Evolutionary conservation across 2,888 invertebrate genomes (phyloP).

Genomic region (Platycheirus rosarum): DNA sequence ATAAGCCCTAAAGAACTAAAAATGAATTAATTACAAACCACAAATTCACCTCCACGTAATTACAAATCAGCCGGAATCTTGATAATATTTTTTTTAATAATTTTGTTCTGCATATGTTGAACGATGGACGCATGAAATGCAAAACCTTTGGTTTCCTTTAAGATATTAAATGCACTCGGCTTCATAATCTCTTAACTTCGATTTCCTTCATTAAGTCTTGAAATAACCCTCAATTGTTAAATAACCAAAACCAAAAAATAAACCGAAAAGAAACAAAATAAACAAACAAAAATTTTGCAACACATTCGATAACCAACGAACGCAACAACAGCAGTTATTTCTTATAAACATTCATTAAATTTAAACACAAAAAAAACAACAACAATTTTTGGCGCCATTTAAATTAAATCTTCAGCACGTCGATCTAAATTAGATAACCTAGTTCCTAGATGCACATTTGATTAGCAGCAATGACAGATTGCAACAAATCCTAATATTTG

Average conservation of each 20-base stretch:
- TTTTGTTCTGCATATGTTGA: too few species aligned
- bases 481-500: slow-evolving; percentile 24
- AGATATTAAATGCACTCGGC: too few species aligned
- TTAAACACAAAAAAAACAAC: slow-evolving; percentile 38
- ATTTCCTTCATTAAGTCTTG: slow-evolving; percentile 15
- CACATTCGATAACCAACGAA: slow-evolving; percentile 55
- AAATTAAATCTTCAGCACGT: slow-evolving; percentile 49
- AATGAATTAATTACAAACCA: too few species aligned
- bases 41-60: too few species aligned
- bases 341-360: slow-evolving; percentile 23
- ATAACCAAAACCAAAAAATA: slow-evolving; percentile 28
- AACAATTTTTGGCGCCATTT: slow-evolving; percentile 43
- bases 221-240: slow-evolving; percentile 42
- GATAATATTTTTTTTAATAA: too few species aligned
- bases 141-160: too few species aligned
- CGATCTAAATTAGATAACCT: slow-evolving; percentile 37
- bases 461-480: slow-evolving; percentile 41
- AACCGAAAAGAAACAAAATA: slow-evolving; percentile 9
- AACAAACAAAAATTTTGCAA: slow-evolving; percentile 47
- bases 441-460: slow-evolving; percentile 45
- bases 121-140: too few species aligned
- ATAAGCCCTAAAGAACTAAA: too few species aligned
- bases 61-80: too few species aligned
- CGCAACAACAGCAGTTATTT: slow-evolving; percentile 50
- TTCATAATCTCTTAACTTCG: too few species aligned